Percentiles rank a stretch among this genome's conserved stretches.
Evolutionary conservation across 35 echinoderm and acorn worm genomes (phyloP).

Genomic region (Anneissia japonica): DNA sequence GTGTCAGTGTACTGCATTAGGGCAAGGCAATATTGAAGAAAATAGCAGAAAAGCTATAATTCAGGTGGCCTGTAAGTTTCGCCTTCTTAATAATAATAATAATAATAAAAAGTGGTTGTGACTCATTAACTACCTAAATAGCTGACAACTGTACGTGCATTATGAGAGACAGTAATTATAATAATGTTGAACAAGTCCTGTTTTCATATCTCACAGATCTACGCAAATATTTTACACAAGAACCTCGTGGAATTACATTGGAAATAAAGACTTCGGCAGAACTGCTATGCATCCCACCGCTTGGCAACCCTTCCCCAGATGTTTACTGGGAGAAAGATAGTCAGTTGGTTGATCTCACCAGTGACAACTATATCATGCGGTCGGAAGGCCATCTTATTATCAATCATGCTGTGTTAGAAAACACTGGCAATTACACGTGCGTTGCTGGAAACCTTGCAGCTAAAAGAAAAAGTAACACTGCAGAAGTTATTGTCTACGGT

Average conservation of each 20-base stretch:
- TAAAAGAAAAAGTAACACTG: conserved; percentile 32
- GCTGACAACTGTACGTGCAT: too few relatives aligned
- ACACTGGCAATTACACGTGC: conserved; percentile 84
- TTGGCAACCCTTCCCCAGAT: conserved; percentile 53
- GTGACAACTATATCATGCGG: conserved; percentile 41
- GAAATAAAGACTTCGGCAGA: conserved; percentile 22
- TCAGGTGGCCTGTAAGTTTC: neutral
- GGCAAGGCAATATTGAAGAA: neutral
- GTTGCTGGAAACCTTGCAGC: conserved; percentile 47
- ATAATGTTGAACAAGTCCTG: too few relatives aligned
- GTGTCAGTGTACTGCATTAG: conserved; percentile 38
- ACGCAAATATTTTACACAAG: conserved; percentile 39
- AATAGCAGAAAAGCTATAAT: neutral
- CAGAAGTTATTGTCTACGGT: conserved; percentile 67
- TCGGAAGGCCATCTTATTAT: conserved; percentile 47
- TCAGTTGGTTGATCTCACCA: conserved; percentile 1
- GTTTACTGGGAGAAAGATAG: conserved; percentile 77
- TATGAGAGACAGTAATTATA: too few relatives aligned
- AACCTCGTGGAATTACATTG: conserved; percentile 33
- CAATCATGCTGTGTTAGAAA: conserved; percentile 30
- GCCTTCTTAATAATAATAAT: too few relatives aligned
- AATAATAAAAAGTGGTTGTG: too few relatives aligned
- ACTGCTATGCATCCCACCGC: conserved; percentile 55
- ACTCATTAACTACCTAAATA: too few relatives aligned
- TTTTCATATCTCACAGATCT: conserved; percentile 45